Base-by-base conservation (phyloP, 2,797 vertebrate genomes). In the Karalla daura region DNA sequence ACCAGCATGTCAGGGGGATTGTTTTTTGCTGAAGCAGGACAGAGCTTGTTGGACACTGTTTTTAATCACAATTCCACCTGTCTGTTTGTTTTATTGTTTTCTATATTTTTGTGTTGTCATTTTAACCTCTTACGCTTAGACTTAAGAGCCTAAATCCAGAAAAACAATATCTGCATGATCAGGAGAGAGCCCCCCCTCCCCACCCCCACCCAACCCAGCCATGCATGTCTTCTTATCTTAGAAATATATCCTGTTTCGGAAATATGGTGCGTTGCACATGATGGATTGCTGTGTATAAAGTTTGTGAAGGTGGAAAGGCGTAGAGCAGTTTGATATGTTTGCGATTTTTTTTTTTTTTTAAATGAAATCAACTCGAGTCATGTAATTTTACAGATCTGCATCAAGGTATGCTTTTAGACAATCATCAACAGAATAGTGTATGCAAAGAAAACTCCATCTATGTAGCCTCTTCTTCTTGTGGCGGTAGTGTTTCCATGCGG, bases 41-140 rank as follows among this genome's bases (percentile, higher is more conserved):
- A 79, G 80, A 89, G 79, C 76, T 86, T 86, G 69, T 80, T 89
- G 86, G 84, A 90, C 81, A 84, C 76, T 64, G 77, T 87, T 89
- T 90, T 81, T 80, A 76, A 54, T 73, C 23, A 73, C 70, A 35
- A 30, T 79, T 80, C 64, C 67, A 45, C 55, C 39, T 44, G 65
- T 76, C 40, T 78, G 72, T 84, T 74, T 70, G 45, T 84, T 77
- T 75, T 65, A 62, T 70, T 72, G 71, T 85, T 89, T 83, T 80
- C 54, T 67, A 78, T 78, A 74, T 83, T 81, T 83, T 64, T 86
- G 43, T 74, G 65, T 60, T 74, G 64, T 85, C 73, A 65, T 83
- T 76, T 80, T 68, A 77, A 41, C 74, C 68, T 81, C 65, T 52
- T 45, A 27, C 64, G 30, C 17, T 76, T 47, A 73, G 59, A 59